Conservation (phyloP, 2,797 vertebrate species). For the Channallabes apus region DNA sequence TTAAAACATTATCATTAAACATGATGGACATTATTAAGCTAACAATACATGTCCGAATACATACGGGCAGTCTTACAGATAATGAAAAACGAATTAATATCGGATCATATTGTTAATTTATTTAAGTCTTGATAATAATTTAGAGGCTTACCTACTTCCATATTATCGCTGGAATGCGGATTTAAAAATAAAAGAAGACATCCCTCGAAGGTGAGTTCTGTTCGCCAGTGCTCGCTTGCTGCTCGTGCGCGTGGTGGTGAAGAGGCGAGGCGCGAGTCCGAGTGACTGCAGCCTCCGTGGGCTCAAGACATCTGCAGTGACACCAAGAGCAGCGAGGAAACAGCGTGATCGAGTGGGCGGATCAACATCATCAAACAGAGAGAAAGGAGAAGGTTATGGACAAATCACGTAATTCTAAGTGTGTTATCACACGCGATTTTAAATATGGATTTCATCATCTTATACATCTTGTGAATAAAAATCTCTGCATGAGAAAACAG, state of each 20-base stretch:
- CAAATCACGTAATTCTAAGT: not conserved
- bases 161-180: not conserved
- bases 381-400: not conserved
- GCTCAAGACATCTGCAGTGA: constrained; percentile 7
- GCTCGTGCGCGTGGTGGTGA: not conserved
- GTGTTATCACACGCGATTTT: not conserved
- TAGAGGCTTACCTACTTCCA: constrained; percentile 3
- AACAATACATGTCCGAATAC: not conserved
- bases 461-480: not conserved
- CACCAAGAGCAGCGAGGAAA: not conserved
- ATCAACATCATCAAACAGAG: not conserved
- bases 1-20: not conserved
- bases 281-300: not conserved
- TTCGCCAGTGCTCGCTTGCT: not conserved
- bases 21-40: not conserved
- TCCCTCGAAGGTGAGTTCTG: no score
- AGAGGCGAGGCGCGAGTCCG: not conserved
- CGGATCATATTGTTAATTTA: not conserved
- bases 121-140: not conserved
- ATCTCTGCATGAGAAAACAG: not conserved
- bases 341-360: not conserved
- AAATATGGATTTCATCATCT: not conserved
- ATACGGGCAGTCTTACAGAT: no score
- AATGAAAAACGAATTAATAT: not conserved
- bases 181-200: no score